Evolutionary conservation across 2,888 invertebrate genomes (phyloP).

Genomic region (Xylota segnis): DNA sequence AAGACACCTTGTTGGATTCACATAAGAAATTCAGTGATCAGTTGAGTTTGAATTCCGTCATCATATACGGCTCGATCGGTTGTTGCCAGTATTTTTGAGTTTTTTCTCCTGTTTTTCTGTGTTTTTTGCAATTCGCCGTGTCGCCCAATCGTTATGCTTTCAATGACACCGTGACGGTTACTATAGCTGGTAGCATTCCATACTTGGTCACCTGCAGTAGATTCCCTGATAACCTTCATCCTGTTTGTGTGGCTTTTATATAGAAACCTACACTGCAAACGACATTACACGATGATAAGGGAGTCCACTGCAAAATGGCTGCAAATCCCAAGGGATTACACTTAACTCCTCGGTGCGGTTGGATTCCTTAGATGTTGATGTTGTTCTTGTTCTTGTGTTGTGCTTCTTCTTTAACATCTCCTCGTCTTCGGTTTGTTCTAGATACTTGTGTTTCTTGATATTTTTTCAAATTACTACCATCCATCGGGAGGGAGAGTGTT

Average conservation of each 20-base stretch:
- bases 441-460: constrained; percentile 31
- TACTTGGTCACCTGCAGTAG: constrained; percentile 45
- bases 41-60: constrained; percentile 58
- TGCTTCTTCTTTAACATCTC: too few species aligned
- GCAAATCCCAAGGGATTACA: constrained; percentile 57
- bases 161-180: constrained; percentile 23
- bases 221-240: constrained; percentile 44
- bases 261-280: constrained; percentile 40
- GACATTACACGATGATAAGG: constrained; percentile 43
- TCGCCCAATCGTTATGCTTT: not conserved
- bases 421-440: constrained; percentile 29
- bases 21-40: constrained; percentile 48
- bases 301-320: constrained; percentile 66
- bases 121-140: constrained; percentile 3
- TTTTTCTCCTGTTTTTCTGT: constrained; percentile 10
- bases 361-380: constrained; percentile 1
- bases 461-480: not conserved
- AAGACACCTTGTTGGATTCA: constrained; percentile 45
- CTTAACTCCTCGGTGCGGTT: constrained; percentile 28
- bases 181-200: constrained; percentile 31
- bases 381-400: not conserved
- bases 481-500: constrained; percentile 28
- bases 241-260: constrained; percentile 35
- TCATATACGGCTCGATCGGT: constrained; percentile 16
- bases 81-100: not conserved